phyloP scores from a whole-genome alignment of 2,797 vertebrate genomes.

The Sebastes cheni region DNA sequence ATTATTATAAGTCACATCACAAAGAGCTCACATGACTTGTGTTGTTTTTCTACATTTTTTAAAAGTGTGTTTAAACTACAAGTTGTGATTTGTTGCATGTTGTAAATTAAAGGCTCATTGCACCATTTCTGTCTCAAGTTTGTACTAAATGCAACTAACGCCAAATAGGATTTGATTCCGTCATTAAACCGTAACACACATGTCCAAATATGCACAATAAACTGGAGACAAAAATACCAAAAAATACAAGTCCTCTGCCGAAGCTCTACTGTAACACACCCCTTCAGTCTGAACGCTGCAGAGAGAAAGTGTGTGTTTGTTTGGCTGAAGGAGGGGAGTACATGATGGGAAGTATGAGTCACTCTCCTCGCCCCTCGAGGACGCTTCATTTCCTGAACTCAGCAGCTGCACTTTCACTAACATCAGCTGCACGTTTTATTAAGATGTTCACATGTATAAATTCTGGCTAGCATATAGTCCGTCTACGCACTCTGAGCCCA shows the following conservation, averaged over 20 bases:
- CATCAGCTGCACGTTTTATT: background rate
- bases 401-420: background rate
- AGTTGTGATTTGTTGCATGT: constrained; percentile 56
- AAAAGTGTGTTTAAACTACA: constrained; percentile 37
- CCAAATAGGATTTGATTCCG: no score
- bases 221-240: background rate
- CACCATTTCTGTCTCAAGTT: constrained; percentile 27
- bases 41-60: constrained; percentile 42
- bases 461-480: no score
- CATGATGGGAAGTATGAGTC: background rate
- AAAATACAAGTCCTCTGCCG: background rate
- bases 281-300: background rate
- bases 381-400: background rate
- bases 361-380: background rate
- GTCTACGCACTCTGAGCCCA: no score
- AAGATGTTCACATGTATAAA: no score
- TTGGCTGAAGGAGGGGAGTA: background rate
- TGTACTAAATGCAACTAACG: background rate
- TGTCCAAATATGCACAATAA: background rate
- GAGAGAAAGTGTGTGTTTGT: background rate
- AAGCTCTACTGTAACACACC: background rate
- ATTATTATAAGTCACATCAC: constrained; percentile 19
- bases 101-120: constrained; percentile 60
- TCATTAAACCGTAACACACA: background rate
- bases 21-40: constrained; percentile 38